phyloP scores from a whole-genome alignment of 2,797 vertebrate genomes.

The Muscicapa striata region DNA sequence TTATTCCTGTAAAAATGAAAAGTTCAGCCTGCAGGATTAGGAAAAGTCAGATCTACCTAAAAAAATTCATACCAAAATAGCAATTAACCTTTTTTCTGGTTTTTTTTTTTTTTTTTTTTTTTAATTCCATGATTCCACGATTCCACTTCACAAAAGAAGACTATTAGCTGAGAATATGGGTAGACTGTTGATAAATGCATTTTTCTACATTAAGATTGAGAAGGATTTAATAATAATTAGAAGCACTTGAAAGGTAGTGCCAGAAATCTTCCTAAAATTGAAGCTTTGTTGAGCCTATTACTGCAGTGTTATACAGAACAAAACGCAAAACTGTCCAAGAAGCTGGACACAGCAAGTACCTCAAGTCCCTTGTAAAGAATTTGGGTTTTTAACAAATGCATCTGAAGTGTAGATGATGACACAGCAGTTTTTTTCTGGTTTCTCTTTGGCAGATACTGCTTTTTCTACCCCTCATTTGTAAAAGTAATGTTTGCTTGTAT shows the following conservation, averaged over 20 bases:
- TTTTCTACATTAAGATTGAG: not conserved
- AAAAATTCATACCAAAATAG: not conserved
- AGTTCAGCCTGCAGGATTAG: not conserved
- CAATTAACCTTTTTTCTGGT: not conserved
- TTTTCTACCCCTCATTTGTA: not conserved
- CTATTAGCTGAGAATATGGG: not conserved
- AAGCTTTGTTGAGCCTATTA: not conserved
- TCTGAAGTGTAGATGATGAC: not conserved
- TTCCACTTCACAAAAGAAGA: not conserved
- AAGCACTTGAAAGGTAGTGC: not conserved
- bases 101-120: not conserved
- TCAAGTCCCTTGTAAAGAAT: not conserved
- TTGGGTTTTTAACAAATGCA: not conserved
- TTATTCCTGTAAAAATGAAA: not conserved
- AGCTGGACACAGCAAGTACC: not conserved
- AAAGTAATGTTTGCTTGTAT: not conserved
- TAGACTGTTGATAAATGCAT: not conserved
- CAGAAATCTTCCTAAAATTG: not conserved
- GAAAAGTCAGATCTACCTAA: not conserved
- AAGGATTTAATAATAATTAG: conserved; percentile 2
- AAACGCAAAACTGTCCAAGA: not conserved
- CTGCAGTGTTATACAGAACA: not conserved
- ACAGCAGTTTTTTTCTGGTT: not conserved
- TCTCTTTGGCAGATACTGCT: not conserved
- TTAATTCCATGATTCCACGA: not conserved